Conservation (phyloP, 1,140 invertebrate genomes). For the Akabosia matsudoensis region DNA sequence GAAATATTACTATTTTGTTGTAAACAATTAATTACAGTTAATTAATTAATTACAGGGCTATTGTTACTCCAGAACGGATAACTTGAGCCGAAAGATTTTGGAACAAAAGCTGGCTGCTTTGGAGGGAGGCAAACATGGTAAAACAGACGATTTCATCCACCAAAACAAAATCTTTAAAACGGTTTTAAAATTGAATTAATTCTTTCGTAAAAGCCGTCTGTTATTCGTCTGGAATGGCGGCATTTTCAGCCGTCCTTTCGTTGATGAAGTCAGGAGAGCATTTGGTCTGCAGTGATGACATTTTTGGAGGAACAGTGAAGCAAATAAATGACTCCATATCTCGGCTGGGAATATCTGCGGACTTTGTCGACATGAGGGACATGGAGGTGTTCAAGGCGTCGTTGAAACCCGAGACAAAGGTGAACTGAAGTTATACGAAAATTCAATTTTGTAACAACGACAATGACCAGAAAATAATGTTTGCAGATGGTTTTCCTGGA, state of each 20-base stretch:
- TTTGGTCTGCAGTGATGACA: conserved; percentile 84
- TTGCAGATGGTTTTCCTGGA: conserved; percentile 90
- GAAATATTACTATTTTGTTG: too few species aligned
- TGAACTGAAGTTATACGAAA: conserved; percentile 51
- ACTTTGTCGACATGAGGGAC: conserved; percentile 79
- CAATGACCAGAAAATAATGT: too few species aligned
- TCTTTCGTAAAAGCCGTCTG: conserved; percentile 56
- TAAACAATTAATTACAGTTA: too few species aligned
- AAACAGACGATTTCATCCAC: neutral
- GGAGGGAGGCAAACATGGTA: conserved; percentile 83
- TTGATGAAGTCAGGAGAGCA: conserved; percentile 83
- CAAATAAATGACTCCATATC: conserved; percentile 54
- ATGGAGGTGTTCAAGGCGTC: conserved; percentile 64
- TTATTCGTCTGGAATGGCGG: conserved; percentile 87
- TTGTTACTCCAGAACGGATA: conserved; percentile 90
- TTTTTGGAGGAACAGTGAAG: conserved; percentile 87
- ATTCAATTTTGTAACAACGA: too few species aligned
- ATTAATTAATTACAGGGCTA: too few species aligned
- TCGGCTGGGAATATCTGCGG: conserved; percentile 64
- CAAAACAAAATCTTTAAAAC: too few species aligned
- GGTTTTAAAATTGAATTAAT: too few species aligned
- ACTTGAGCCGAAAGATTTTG: conserved; percentile 84
- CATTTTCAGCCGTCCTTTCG: conserved; percentile 70
- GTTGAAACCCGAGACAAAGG: conserved; percentile 81
- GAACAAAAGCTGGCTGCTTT: conserved; percentile 86